Evolutionary conservation across 2,113 vertebrate genomes (phyloP), one percentile per base, ranked within the genome.

Genomic region (Micromys minutus): DNA sequence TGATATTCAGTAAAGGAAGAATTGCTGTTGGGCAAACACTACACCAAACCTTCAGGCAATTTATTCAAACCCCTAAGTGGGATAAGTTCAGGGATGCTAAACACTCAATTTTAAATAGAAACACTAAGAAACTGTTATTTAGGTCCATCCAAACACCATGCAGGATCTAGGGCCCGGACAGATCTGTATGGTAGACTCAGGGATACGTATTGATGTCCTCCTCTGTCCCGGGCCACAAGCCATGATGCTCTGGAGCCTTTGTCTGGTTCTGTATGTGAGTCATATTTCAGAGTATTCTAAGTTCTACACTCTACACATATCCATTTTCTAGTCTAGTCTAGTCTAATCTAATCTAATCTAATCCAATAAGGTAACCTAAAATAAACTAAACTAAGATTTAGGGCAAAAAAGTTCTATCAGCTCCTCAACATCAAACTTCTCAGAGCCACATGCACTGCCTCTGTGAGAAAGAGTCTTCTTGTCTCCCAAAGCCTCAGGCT

Each of bases 281-380:
- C 4, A 36, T 3, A 17, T 13, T 22, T 22, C 4, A 42, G 86
- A 24, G 6, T 19, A 3, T 3, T 5, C 13, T n/a, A 3, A 17
- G 11, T 42, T 50, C 57, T 34, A 1, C 1, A 36, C 0, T 9
- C 17, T 9, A 0, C 15, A 2, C 0, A 22, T 0, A 0, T 2
- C 2, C 22, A 36, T 29, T 39, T 69, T 31, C 89, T 42, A 12
- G 11, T 5, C 22, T 31, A 39, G 16, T 26, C 55, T 59, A 29
- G 17, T 17, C 22, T 65, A 21, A 34, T 29, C 63, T 67, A 67
- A 13, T 15, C 29, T 67, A 15, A 2, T 3, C 34, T 36, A 69
- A 71, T 71, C 67, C 52, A 3, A 67, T 42, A 22, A 80, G 12
- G 4, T 63, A 21, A 39, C 2, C 63, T 65, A 65, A 63, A 3